Base-by-base conservation (phyloP, 2,888 invertebrate genomes). In the Iphiclides podalirius region DNA sequence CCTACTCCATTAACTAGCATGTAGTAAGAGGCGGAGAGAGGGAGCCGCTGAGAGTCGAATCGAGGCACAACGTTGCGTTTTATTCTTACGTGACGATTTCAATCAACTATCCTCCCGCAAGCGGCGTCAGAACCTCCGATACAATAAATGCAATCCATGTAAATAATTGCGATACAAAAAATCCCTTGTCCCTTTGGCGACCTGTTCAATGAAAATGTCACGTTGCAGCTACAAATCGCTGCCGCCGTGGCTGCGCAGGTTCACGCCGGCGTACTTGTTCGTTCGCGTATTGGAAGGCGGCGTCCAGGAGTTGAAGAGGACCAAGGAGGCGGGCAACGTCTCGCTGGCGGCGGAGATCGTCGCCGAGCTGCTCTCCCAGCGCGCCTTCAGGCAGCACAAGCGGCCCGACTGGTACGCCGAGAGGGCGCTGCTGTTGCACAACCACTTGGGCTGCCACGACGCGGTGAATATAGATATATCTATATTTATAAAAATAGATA, bases 341-440 rank as follows among this genome's bases (percentile, higher is more conserved):
- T 58, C 58, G 1, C 69, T 86, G 1, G 92, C 92, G 0, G 75
- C 91, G 15, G 72, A 86, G 0, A 79, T 91, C 31, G 72, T 93
- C 0, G 68, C 79, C 2, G 62, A 71, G 4, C 70, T 94, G 12
- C 75, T 93, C 11, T 58, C 58, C 0, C 92, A 93, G 63, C 66
- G 68, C 1, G 54, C 66, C 0, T 90, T 90, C 62, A 67, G 86
- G 34, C 77, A 77, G 16, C 82, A 90, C 42, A 85, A 81, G 54
- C 78, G 79, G 52, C 86, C 86, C 0, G 65, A 75, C 1, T 91
- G 90, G 93, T 92, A 89, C 67, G 90, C 91, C 16, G 89, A 94
- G 57, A 85, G 92, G 47, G 90, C 92, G 0, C 78, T 93, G 0
- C 91, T 93, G 58, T 72, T 91, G 15, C 90, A 93, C 44, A 88